Base-by-base conservation (phyloP, 2,888 invertebrate genomes). In the Polyommatus iphigenia region DNA sequence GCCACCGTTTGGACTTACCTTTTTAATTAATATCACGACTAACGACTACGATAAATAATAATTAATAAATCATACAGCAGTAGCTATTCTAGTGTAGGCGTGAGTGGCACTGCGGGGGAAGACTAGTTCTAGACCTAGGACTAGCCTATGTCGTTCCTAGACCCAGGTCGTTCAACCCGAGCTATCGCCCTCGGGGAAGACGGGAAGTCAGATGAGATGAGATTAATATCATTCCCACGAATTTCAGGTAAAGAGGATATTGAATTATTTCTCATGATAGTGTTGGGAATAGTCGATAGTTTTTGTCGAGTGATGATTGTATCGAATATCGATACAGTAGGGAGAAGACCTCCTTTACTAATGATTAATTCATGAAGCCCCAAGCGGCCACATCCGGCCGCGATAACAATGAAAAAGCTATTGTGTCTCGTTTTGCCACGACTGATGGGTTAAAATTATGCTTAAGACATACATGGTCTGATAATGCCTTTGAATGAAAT, bases 101-200 rank as follows among this genome's bases (percentile, higher is more conserved):
- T 79, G 72, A 76, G 80, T 50, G 59, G 57, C 41, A 73, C 72
- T 79, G 81, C 81, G 82, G 81, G 81, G 82, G 82, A 79, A 81
- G 81, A 82, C 82, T 81, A 80, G 82, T 81, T 24, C 59, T 67
- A 67, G 29, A 29, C 15, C 67, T 78, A 79, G 76, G 59, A 76
- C 77, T 76, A 75, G 67, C 54, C 77, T 77, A 79, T 18, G 54
- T 54, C 54, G 79, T 79, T 71, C 81, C 54, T 54, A 54, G 54
- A 18, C 54, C 54, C 18, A 73, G 80, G 81, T 71, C 82, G 80
- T 80, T 80, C 81, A 81, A 81, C 82, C 79, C 29, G 29, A 24
- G 20, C 46, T 78, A 57, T 76, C 71, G 72, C 78, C 79, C 80
- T 78, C n/a, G 29, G 54, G 75, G 29, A 29, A 18, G 18, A 75